Conservation (phyloP, 1,140 invertebrate species). For the Macrobrachium nipponense region DNA sequence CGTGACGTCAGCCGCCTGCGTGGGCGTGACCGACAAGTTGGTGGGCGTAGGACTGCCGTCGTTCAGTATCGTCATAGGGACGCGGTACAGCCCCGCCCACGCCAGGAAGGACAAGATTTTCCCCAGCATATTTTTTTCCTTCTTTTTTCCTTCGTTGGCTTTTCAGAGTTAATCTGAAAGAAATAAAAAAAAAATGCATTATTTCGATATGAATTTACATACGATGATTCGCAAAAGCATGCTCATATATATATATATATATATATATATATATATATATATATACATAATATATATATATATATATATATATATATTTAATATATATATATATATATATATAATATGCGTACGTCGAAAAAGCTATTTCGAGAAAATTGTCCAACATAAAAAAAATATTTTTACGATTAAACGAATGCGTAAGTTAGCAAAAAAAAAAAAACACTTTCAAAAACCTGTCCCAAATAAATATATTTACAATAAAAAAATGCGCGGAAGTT, state of each 20-base stretch:
- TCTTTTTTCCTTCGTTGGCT: not conserved
- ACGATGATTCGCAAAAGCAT: not conserved
- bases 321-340: not conserved
- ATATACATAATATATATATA: not conserved
- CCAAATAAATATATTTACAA: too few species aligned
- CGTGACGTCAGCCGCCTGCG: not conserved
- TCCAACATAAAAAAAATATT: too few species aligned
- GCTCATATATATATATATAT: not conserved
- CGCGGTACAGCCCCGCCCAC: conserved; percentile 25
- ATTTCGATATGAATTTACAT: not conserved
- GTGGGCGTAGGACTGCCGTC: not conserved
- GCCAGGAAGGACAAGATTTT: conserved; percentile 21
- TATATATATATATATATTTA: conserved; percentile 11
- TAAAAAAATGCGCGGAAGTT: too few species aligned
- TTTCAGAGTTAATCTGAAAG: not conserved
- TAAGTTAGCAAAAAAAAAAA: too few species aligned
- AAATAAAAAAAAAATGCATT: not conserved
- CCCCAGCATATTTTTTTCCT: conserved; percentile 8
- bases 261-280: conserved; percentile 12
- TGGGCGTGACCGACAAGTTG: not conserved
- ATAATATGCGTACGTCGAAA: too few species aligned
- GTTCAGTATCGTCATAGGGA: not conserved
- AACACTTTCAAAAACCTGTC: too few species aligned
- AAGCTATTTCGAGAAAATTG: too few species aligned
- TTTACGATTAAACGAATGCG: too few species aligned